Evolutionary conservation across 2,888 invertebrate genomes (phyloP), one percentile per base, ranked within the genome.

Genomic region (Nematopogon swammerdamellus): DNA sequence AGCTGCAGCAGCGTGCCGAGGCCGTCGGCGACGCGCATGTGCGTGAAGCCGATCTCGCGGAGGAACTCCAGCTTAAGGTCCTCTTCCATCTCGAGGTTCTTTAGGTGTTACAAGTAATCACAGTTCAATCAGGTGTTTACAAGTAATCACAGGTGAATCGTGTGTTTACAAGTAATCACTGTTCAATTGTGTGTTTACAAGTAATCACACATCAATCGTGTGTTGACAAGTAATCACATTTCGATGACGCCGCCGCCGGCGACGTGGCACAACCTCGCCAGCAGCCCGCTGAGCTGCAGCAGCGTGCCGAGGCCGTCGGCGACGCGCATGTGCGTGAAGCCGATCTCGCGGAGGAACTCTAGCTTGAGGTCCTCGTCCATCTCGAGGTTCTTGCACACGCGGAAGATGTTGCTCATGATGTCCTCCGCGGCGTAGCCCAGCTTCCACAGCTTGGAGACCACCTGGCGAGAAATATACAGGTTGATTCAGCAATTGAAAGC

Each of bases 381-480:
- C 44, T 87, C 84, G 63, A 95, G 82, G 55, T 87, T 90, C 72
- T 97, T 97, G 70, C 92, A 88, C 19, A 98, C 96, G 57, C 95
- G 87, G 75, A 97, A 97, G 53, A 97, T 86, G 71, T 95, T 98
- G 55, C 90, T 87, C 59, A 99, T 92, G 45, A 99, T 92, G 80
- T 99, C 99, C 70, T 99, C 97, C 0, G 96, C 86, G 0, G 97
- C 95, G 71, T 98, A 99, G 0, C 99, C 99, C 56, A 97, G 81
- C 61, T 87, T 87, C 90, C 95, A 95, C 50, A 99, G 80, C 67
- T 95, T 91, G 2, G 89, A 85, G 63, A 98, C 84, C 47, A 94
- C 85, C 85, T 90, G 62, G 64, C 64, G 55, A 25, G 5, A 49
- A 50, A 47, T 52, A 50, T 54, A 45, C 14, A 43, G n/a, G n/a